Evolutionary conservation across 2,888 invertebrate species (phyloP), one percentile per base, ranked within the genome.

Genomic region (Synergus japonicus): DNA sequence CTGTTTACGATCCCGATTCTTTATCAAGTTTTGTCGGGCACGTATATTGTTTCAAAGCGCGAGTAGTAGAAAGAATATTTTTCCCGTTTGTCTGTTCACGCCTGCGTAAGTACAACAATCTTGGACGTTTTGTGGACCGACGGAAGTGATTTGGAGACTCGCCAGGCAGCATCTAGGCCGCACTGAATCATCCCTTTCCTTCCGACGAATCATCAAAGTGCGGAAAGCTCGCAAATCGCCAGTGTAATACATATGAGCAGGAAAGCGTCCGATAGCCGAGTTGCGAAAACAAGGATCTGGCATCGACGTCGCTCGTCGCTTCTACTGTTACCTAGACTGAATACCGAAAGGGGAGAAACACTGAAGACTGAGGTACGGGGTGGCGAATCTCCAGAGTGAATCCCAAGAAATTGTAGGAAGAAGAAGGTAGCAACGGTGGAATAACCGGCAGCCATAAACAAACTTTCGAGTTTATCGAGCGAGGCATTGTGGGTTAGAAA

Each of bases 401-500:
- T 13, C 63, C 44, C 43, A 79, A 77, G 78, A 85, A 69, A 79
- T 78, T 83, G 78, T 78, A 66, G 79, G 76, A 73, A 60, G 78
- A 78, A 82, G 84, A 78, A 82, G 84, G 83, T 84, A 82, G 83
- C 82, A 83, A 86, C 84, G 82, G 79, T 60, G 85, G 85, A 86
- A 86, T 86, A 88, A 87, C 84, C 86, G 85, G 83, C 82, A 86
- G 84, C 86, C 88, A 88, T 90, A 90, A 90, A 89, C 90, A 91
- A 91, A 91, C 90, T 91, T 91, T 88, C 86, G 84, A 87, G 88
- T 90, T 90, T 89, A 89, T 90, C 88, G 89, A 90, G 90, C 87
- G 86, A 83, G 82, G 83, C 66, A 89, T 87, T 87, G 87, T 86
- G 85, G 86, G 85, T 83, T 86, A 85, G 86, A 87, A 87, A 79